Evolutionary conservation across 2,797 vertebrate genomes (phyloP).

Genomic region (Saxicola maurus): DNA sequence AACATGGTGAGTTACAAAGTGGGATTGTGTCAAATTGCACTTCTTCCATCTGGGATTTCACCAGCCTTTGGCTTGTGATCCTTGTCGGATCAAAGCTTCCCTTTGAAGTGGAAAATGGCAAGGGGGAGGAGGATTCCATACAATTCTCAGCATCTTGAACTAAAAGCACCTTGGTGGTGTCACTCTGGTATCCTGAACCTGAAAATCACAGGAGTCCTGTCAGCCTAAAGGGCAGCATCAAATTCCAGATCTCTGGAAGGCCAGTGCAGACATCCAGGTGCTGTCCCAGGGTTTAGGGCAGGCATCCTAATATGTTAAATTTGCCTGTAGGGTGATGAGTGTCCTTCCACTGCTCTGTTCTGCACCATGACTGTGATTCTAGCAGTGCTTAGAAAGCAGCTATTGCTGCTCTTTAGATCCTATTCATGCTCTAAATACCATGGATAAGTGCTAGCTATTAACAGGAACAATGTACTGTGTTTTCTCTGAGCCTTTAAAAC

Average conservation of each 20-base stretch:
- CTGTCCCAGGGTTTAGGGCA: background rate
- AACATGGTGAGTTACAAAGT: background rate
- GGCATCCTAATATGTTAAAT: background rate
- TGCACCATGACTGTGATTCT: background rate
- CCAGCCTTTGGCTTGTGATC: background rate
- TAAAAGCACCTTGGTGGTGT: background rate
- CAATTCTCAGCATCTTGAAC: background rate
- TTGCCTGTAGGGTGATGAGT: background rate
- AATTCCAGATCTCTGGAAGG: background rate
- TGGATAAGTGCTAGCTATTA: background rate
- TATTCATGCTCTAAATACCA: background rate
- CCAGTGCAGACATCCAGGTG: background rate
- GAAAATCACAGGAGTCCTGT: background rate
- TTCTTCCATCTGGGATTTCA: constrained; percentile 11
- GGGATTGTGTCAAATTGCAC: background rate
- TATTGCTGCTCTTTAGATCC: background rate
- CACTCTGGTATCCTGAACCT: background rate
- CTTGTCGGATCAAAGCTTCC: background rate
- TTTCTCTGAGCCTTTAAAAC: background rate
- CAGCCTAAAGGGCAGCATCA: background rate
- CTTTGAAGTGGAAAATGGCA: background rate
- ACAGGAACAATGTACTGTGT: background rate
- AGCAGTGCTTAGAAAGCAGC: background rate
- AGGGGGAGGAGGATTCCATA: background rate
- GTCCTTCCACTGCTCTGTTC: background rate